phyloP scores from a whole-genome alignment of 2,113 vertebrate species.

The Siniperca knerii region DNA sequence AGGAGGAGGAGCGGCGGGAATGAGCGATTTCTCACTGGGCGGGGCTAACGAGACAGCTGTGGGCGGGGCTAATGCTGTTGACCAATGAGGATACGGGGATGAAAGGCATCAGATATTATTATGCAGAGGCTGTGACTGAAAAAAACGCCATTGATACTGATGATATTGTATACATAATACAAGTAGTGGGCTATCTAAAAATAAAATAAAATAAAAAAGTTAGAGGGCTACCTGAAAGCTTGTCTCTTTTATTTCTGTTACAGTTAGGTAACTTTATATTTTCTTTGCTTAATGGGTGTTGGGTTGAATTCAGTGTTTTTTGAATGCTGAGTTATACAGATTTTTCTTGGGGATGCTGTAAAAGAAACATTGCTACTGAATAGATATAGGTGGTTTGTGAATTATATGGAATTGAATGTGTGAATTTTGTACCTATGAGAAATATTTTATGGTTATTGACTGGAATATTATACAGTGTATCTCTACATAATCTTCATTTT shows the following conservation, averaged over 20 bases:
- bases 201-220: not conserved
- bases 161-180: not conserved
- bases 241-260: not conserved
- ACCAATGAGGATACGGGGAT: conserved; percentile 10
- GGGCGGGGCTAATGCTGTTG: not conserved
- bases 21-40: not conserved
- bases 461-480: not conserved
- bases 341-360: not conserved
- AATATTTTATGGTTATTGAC: too few relatives aligned
- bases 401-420: not conserved
- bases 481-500: not conserved
- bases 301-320: not conserved
- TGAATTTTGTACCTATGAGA: not conserved
- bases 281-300: not conserved
- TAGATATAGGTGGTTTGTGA: not conserved
- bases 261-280: not conserved
- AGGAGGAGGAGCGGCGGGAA: not conserved
- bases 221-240: not conserved
- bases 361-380: not conserved
- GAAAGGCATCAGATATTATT: not conserved
- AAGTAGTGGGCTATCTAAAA: not conserved
- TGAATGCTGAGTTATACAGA: not conserved
- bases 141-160: not conserved
- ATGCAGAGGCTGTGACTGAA: not conserved
- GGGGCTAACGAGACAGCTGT: conserved; percentile 21